Evolutionary conservation across 2,113 vertebrate species (phyloP).

Genomic region (Rhynchomys soricoides): DNA sequence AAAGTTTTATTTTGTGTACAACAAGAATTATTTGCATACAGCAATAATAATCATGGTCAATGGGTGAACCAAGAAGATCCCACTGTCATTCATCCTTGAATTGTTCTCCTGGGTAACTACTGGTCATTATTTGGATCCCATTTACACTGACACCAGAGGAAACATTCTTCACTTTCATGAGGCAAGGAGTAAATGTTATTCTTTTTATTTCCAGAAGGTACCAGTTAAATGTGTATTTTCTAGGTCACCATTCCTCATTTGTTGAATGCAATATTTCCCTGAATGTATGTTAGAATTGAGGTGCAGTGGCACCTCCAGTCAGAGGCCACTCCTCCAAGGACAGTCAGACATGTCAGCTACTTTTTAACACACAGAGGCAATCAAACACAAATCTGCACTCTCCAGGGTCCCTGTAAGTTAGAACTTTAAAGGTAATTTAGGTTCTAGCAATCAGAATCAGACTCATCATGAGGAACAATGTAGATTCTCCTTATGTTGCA

Average conservation of each 20-base stretch:
- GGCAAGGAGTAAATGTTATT: background rate
- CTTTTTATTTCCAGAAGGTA: background rate
- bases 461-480: background rate
- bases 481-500: background rate
- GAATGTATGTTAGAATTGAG: background rate
- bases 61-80: background rate
- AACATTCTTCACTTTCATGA: background rate
- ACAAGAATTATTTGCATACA: background rate
- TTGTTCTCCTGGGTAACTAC: background rate
- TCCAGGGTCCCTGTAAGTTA: background rate
- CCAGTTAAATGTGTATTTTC: background rate
- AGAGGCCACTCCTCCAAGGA: too few relatives aligned
- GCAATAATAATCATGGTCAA: background rate
- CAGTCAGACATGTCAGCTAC: background rate
- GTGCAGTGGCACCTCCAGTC: too few relatives aligned
- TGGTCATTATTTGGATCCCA: background rate
- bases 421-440: background rate
- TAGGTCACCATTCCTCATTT: background rate
- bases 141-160: background rate
- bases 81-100: background rate
- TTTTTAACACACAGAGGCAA: background rate
- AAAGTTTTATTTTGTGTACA: background rate
- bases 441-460: background rate
- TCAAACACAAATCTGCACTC: background rate
- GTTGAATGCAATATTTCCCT: background rate